These are phyloP conservation scores for Gnathonemus echidnorhynchus DNA, from an alignment of 2,113 vertebrate species.

Conservation along the genomic window DNA sequence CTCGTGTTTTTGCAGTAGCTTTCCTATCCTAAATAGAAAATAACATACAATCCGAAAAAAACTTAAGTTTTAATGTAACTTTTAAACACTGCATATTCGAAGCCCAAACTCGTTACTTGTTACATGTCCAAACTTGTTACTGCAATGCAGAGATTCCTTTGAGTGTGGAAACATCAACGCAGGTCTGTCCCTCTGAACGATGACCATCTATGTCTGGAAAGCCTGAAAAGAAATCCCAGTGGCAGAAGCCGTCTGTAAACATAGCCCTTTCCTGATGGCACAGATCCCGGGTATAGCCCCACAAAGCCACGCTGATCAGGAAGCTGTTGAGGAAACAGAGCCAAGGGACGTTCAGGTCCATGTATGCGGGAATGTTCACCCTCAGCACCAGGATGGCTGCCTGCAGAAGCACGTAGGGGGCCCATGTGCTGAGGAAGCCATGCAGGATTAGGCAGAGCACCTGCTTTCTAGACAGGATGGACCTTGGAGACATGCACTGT, in stretches of 20 bases:
- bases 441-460: slow-evolving; percentile 50
- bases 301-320: slow-evolving; percentile 58
- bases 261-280: slow-evolving; percentile 33
- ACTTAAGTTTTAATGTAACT: too few relatives aligned
- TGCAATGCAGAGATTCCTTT: neutral
- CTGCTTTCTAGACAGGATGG: slow-evolving; percentile 25
- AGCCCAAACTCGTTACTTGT: neutral
- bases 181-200: slow-evolving; percentile 14
- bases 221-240: slow-evolving; percentile 68
- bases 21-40: neutral
- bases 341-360: slow-evolving; percentile 77
- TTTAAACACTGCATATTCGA: neutral
- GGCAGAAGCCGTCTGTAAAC: slow-evolving; percentile 67
- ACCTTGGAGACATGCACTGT: slow-evolving; percentile 40
- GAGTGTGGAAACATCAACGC: neutral
- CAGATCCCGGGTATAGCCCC: slow-evolving; percentile 47
- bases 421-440: slow-evolving; percentile 71
- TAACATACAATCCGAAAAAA: neutral
- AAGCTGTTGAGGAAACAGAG: slow-evolving; percentile 79
- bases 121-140: neutral
- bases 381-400: slow-evolving; percentile 45
- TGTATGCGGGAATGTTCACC: slow-evolving; percentile 62
- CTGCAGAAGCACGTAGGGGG: slow-evolving; percentile 62
- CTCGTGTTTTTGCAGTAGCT: neutral
- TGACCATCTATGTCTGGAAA: neutral